A percentile compares a stretch with the other conserved stretches of the same genome.
phyloP scores from a whole-genome alignment of 2,113 vertebrate species.

The Proteles cristata region DNA sequence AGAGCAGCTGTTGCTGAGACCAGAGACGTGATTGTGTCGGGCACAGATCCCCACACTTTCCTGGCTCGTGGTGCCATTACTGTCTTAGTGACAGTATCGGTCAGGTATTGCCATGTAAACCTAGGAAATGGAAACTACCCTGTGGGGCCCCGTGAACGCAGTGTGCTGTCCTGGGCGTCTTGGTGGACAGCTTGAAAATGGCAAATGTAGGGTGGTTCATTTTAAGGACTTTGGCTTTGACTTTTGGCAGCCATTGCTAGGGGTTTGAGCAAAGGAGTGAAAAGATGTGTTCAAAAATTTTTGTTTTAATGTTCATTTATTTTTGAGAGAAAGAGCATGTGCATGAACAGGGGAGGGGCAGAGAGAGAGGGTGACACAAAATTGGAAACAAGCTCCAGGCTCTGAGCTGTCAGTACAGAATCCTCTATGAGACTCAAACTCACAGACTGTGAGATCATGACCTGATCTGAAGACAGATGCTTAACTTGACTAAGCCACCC shows the following conservation, averaged over 20 bases:
- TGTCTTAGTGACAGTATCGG: background rate
- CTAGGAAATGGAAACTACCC: background rate
- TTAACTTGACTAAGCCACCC: too few relatives aligned
- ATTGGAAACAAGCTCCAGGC: too few relatives aligned
- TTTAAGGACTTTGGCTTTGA: background rate
- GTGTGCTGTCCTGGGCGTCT: background rate
- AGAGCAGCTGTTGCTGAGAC: background rate
- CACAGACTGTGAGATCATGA: too few relatives aligned
- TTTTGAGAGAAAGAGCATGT: too few relatives aligned
- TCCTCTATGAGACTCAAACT: too few relatives aligned
- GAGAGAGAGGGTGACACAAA: too few relatives aligned
- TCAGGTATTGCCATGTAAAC: background rate
- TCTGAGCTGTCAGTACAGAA: too few relatives aligned
- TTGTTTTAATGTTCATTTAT: too few relatives aligned
- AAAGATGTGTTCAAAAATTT: too few relatives aligned
- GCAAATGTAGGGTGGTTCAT: background rate
- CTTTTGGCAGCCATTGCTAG: background rate
- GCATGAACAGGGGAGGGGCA: too few relatives aligned
- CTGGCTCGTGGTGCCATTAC: background rate
- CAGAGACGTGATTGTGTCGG: background rate
- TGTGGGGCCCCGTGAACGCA: background rate
- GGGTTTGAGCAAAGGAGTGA: background rate
- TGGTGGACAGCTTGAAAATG: background rate
- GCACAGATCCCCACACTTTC: too few relatives aligned
- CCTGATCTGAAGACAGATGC: too few relatives aligned